A percentile compares a stretch with the other conserved stretches of the same genome.
Evolutionary conservation across 92 coral and sea anemone species (phyloP).

Genomic region (Ricordea florida): DNA sequence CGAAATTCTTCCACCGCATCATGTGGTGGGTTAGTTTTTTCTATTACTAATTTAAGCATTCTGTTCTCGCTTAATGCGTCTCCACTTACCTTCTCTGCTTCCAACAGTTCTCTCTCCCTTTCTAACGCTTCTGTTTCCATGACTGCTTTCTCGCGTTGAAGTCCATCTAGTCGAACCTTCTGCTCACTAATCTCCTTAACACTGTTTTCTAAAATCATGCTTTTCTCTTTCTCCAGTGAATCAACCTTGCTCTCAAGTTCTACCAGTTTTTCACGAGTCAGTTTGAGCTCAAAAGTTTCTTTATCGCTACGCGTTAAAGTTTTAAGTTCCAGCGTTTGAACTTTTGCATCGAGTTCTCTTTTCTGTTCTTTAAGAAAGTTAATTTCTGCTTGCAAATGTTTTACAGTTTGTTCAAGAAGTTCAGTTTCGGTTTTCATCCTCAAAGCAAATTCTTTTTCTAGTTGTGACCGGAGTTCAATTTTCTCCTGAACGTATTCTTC

Average conservation of each 20-base stretch:
- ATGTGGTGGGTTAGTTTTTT: too few relatives aligned
- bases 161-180: slow-evolving; percentile 73
- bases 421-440: slow-evolving; percentile 78
- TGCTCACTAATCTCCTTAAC: slow-evolving; percentile 68
- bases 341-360: slow-evolving; percentile 72
- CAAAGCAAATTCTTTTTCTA: slow-evolving; percentile 74
- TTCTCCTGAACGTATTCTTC: slow-evolving; percentile 74
- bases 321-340: slow-evolving; percentile 77
- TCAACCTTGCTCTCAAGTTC: slow-evolving; percentile 69
- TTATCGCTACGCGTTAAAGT: slow-evolving; percentile 72
- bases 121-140: slow-evolving; percentile 63
- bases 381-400: slow-evolving; percentile 74
- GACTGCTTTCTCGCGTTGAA: slow-evolving; percentile 67
- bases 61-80: too few relatives aligned
- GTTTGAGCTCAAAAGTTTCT: slow-evolving; percentile 71
- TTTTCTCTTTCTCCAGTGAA: slow-evolving; percentile 59
- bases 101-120: slow-evolving; percentile 56
- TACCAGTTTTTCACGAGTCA: slow-evolving; percentile 74
- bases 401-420: slow-evolving; percentile 61
- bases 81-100: slow-evolving; percentile 73
- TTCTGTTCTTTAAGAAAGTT: slow-evolving; percentile 79
- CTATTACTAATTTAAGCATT: too few relatives aligned
- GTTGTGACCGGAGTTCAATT: slow-evolving; percentile 67
- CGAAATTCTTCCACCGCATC: too few relatives aligned
- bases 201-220: slow-evolving; percentile 52